Evolutionary conservation across 1,140 invertebrate species (phyloP).

Genomic region (Hydropsyche tenuis): DNA sequence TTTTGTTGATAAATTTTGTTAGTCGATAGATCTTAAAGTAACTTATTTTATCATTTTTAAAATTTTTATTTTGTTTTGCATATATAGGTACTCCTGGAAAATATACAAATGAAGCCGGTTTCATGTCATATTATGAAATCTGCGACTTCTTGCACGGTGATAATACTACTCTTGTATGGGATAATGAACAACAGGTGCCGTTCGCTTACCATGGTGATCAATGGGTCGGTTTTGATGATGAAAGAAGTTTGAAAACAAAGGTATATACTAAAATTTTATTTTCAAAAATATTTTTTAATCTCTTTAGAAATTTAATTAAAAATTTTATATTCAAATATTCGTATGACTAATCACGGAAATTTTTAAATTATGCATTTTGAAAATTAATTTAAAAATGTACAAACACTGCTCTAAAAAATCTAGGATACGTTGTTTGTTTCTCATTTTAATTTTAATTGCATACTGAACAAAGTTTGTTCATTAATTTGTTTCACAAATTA

Average conservation of each 20-base stretch:
- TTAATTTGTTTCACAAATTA: no score
- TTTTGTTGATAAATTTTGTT: conserved; percentile 1
- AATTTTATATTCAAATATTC: not conserved
- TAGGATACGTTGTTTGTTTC: no score
- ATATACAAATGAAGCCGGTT: conserved; percentile 87
- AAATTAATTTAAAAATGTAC: no score
- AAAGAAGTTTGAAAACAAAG: conserved; percentile 90
- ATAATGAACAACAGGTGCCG: conserved; percentile 94
- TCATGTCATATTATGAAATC: conserved; percentile 94
- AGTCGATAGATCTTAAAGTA: no score
- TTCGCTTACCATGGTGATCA: conserved; percentile 91
- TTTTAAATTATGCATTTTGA: no score
- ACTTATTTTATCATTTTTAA: not conserved
- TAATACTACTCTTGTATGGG: conserved; percentile 94
- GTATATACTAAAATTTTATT: conserved; percentile 60
- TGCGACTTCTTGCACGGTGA: conserved; percentile 90
- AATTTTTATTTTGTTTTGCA: conserved; percentile 1
- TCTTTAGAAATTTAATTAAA: not conserved
- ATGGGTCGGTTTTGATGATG: conserved; percentile 97
- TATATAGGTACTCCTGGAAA: conserved; percentile 70
- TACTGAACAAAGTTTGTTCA: no score
- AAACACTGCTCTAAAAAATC: no score
- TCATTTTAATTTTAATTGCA: no score
- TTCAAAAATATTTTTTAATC: not conserved
- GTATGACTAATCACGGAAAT: not conserved